A percentile compares a stretch with the other conserved stretches of the same genome.
Evolutionary conservation across 2,797 vertebrate genomes (phyloP).

Genomic region (Petrocephalus sullivani): DNA sequence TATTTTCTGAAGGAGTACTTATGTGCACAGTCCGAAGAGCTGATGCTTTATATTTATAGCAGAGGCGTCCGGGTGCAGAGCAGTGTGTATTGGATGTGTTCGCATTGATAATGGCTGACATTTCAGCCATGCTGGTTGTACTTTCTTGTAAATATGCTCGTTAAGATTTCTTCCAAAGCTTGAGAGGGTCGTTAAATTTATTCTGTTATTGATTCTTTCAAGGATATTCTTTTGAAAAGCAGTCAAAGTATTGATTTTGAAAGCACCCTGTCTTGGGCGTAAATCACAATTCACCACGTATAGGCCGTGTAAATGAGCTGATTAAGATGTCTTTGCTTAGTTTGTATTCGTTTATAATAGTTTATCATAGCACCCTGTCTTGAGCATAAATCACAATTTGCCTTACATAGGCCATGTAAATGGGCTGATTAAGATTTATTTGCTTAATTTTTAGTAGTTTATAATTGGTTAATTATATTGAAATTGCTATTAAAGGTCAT

Average conservation of each 20-base stretch:
- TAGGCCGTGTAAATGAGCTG: background rate
- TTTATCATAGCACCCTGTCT: background rate
- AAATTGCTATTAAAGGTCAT: background rate
- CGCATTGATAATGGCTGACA: background rate
- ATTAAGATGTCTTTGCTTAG: background rate
- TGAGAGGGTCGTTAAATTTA: background rate
- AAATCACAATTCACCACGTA: background rate
- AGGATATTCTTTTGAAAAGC: background rate
- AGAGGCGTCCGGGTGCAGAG: background rate
- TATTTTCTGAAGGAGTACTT: background rate
- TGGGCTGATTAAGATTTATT: background rate
- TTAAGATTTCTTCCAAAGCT: conserved; percentile 1
- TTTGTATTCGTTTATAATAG: background rate
- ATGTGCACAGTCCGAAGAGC: background rate
- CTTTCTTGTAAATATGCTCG: background rate
- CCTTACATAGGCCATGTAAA: background rate
- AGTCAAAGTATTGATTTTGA: background rate
- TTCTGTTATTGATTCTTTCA: background rate
- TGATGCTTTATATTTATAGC: background rate
- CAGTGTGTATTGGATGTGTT: background rate
- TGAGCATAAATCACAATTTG: too few relatives aligned
- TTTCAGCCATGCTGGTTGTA: background rate
- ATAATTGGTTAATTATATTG: background rate
- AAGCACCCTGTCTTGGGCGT: background rate
- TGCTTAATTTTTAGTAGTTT: background rate